A percentile compares a stretch with the other conserved stretches of the same genome.
phyloP scores from a whole-genome alignment of 2,888 invertebrate genomes.

The Belgica antarctica region DNA sequence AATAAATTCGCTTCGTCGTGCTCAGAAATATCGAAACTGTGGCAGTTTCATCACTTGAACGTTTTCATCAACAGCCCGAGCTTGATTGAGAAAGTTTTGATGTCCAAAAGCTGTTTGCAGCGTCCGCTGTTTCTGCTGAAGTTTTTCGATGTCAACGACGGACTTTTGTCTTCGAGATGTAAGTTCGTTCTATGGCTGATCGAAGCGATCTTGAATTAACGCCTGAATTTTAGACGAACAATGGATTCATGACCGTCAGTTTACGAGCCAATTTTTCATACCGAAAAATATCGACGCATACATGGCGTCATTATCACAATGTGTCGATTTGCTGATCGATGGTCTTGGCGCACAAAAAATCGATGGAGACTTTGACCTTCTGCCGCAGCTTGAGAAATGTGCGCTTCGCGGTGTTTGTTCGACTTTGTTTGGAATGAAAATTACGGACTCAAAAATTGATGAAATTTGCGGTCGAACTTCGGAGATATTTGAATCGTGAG shows the following conservation, averaged over 20 bases:
- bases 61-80: background rate
- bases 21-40: background rate
- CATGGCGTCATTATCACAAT: background rate
- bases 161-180: constrained; percentile 9
- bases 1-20: constrained; percentile 1
- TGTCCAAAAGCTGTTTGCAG: constrained; percentile 11
- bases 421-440: background rate
- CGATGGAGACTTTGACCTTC: background rate
- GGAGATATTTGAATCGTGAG: background rate
- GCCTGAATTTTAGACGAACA: background rate
- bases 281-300: background rate
- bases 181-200: background rate
- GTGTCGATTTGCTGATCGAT: background rate
- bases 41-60: constrained; percentile 5
- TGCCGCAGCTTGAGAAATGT: background rate
- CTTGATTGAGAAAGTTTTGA: constrained; percentile 23
- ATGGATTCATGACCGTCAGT: constrained; percentile 12
- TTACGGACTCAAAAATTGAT: background rate
- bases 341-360: background rate
- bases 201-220: too few relatives aligned
- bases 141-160: constrained; percentile 17
- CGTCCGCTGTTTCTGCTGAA: constrained; percentile 1
- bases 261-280: background rate
- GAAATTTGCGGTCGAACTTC: background rate
- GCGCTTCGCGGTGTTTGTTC: background rate